Conservation (phyloP, 2,113 vertebrate species). For the Octodon degus region DNA sequence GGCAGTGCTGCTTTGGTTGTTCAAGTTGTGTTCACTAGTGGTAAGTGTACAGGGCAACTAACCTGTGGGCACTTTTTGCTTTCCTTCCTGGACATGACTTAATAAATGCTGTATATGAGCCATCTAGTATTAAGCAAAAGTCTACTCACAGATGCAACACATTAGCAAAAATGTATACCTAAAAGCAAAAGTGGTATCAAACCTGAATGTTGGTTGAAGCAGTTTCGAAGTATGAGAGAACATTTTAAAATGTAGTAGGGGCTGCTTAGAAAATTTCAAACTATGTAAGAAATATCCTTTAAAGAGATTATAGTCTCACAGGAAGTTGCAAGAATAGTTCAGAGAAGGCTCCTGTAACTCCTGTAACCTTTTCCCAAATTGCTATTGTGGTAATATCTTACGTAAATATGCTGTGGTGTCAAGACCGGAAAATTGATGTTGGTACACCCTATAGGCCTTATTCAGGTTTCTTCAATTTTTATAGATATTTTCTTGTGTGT, state of each 20-base stretch:
- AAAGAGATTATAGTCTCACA: neutral
- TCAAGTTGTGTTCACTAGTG: slow-evolving; percentile 24
- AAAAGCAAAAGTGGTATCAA: slow-evolving; percentile 40
- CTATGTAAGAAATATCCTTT: neutral
- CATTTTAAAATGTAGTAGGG: slow-evolving; percentile 1
- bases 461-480: slow-evolving; percentile 10
- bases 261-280: slow-evolving; percentile 17
- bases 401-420: slow-evolving; percentile 8
- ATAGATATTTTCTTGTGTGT: neutral
- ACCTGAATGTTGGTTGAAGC: neutral
- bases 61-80: neutral
- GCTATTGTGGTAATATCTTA: neutral
- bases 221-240: neutral
- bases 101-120: neutral
- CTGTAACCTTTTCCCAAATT: neutral
- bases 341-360: neutral
- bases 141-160: neutral
- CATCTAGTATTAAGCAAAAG: neutral
- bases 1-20: neutral
- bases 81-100: neutral
- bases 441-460: neutral
- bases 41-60: neutral
- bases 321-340: slow-evolving; percentile 31
- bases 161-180: neutral
- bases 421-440: slow-evolving; percentile 31